phyloP scores from a whole-genome alignment of 2,888 invertebrate genomes.

The Cephonodes hylas region DNA sequence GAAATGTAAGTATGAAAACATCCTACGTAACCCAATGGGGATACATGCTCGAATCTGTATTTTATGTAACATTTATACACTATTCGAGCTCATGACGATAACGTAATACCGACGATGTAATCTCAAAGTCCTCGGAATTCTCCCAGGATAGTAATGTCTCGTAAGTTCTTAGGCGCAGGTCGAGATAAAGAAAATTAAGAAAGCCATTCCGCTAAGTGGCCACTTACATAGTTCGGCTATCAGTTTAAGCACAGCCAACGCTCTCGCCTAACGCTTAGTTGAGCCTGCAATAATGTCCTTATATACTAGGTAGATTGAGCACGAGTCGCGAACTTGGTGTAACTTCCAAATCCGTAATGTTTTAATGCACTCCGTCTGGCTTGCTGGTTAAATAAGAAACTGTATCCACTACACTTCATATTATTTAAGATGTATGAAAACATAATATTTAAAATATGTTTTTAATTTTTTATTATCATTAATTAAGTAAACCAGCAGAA shows the following conservation, averaged over 20 bases:
- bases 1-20: too few relatives aligned
- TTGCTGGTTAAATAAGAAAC: constrained; percentile 46
- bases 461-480: too few relatives aligned
- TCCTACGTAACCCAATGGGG: too few relatives aligned
- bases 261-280: constrained; percentile 25
- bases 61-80: too few relatives aligned
- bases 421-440: neutral
- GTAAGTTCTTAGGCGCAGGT: neutral
- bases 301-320: constrained; percentile 35
- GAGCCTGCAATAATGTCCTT: constrained; percentile 27
- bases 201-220: constrained; percentile 6
- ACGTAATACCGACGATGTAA: neutral
- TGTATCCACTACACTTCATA: constrained; percentile 33
- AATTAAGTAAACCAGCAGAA: too few relatives aligned
- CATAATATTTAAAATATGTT: neutral
- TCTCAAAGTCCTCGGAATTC: neutral
- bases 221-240: constrained; percentile 2
- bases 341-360: constrained; percentile 62
- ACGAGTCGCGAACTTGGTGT: constrained; percentile 43
- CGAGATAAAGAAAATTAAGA: constrained; percentile 8
- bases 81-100: too few relatives aligned
- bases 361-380: constrained; percentile 62
- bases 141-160: neutral
- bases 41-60: too few relatives aligned
- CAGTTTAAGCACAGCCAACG: neutral